Evolutionary conservation across 2,113 vertebrate species (phyloP).

Genomic region (Origma solitaria): DNA sequence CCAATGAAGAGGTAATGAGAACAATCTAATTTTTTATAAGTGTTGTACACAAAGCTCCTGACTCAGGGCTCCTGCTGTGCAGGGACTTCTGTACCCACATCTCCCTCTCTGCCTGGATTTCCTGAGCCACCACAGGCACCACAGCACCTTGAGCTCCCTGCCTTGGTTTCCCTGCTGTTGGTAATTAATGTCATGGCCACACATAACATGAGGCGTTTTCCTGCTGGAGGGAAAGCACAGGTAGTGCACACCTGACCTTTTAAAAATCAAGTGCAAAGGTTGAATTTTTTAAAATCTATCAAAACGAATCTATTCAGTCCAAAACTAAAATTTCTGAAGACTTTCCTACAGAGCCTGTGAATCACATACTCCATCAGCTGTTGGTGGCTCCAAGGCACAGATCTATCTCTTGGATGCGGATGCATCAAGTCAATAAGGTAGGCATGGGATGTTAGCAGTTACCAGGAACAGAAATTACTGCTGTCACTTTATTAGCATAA

Average conservation of each 20-base stretch:
- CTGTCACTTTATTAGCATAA: background rate
- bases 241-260: background rate
- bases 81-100: background rate
- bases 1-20: background rate
- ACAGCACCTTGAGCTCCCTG: background rate
- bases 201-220: fast-evolving
- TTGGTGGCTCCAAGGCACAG: background rate
- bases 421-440: background rate
- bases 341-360: background rate
- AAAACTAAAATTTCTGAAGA: background rate
- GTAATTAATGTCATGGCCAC: background rate
- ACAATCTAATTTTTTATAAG: background rate
- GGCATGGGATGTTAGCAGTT: background rate
- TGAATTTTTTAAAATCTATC: background rate
- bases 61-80: background rate
- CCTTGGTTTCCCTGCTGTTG: background rate
- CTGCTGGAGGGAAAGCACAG: fast-evolving
- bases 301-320: background rate
- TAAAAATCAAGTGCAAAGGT: background rate
- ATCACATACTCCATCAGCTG: background rate
- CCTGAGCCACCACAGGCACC: background rate
- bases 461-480: background rate
- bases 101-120: background rate
- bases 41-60: background rate
- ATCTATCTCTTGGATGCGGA: background rate